A percentile compares a stretch with the other conserved stretches of the same genome.
Evolutionary conservation across 2,888 invertebrate genomes (phyloP).

Genomic region (Cyaniris semiargus): DNA sequence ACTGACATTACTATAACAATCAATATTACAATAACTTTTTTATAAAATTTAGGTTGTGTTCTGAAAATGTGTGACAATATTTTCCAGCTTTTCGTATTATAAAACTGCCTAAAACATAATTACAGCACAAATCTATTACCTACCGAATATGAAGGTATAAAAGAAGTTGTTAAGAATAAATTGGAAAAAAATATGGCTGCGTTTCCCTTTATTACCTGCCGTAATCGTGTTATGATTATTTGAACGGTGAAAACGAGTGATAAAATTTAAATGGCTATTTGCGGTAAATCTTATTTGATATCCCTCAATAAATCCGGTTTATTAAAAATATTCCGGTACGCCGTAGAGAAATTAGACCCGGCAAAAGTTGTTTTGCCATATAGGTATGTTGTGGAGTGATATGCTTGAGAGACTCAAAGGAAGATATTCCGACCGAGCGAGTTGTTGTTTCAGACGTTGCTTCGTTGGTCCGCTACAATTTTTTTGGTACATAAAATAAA

Average conservation of each 20-base stretch:
- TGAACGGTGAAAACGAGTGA: conserved; percentile 66
- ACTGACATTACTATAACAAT: no score
- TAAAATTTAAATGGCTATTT: conserved; percentile 69
- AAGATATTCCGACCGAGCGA: no score
- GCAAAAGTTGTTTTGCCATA: no score
- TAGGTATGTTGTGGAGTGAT: background rate
- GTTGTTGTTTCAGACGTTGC: no score
- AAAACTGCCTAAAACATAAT: conserved; percentile 46
- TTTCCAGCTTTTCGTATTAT: background rate
- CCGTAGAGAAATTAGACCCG: background rate
- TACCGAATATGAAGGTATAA: conserved; percentile 69
- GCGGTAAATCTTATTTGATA: conserved; percentile 36
- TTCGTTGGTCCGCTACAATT: no score
- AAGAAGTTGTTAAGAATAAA: conserved; percentile 74
- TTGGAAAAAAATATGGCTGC: conserved; percentile 72
- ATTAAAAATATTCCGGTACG: background rate
- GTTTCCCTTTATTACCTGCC: conserved; percentile 65
- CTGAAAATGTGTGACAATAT: background rate
- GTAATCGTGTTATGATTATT: conserved; percentile 75
- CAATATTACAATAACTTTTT: no score
- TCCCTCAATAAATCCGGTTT: conserved; percentile 34
- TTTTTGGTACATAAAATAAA: no score
- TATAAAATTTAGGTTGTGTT: no score
- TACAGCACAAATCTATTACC: conserved; percentile 70
- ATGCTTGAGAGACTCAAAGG: no score